Conservation (phyloP, 2,888 invertebrate species). For the Isoperla grammatica region DNA sequence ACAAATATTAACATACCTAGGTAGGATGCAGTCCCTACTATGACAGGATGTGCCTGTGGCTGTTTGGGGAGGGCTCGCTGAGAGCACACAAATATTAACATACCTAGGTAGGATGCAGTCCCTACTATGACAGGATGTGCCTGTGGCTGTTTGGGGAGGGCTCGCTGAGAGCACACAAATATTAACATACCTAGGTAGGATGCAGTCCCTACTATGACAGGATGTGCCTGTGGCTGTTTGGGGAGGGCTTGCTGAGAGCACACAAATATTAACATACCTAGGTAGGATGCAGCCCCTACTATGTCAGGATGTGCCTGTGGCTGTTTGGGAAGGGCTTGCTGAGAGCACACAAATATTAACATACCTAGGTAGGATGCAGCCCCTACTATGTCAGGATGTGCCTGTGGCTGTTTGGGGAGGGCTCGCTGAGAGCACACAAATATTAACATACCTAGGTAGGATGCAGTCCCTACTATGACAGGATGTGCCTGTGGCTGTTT, state of each 20-base stretch:
- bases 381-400: constrained; percentile 85
- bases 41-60: constrained; percentile 80
- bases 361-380: too few species aligned
- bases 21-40: too few species aligned
- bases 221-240: constrained; percentile 76
- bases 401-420: constrained; percentile 81
- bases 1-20: too few species aligned
- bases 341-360: too few species aligned
- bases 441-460: too few species aligned
- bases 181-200: too few species aligned
- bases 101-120: too few species aligned
- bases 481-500: constrained; percentile 76
- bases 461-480: too few species aligned
- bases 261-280: too few species aligned
- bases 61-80: constrained; percentile 75
- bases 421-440: constrained; percentile 50
- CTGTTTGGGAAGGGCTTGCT: constrained; percentile 76
- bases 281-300: too few species aligned
- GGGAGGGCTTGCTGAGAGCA: constrained; percentile 59
- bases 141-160: constrained; percentile 84
- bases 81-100: constrained; percentile 23
- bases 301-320: constrained; percentile 81
- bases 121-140: constrained; percentile 83
- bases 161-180: constrained; percentile 40
- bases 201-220: too few species aligned